Conservation (phyloP, 2,888 invertebrate genomes). For the Agriotes lineatus region DNA sequence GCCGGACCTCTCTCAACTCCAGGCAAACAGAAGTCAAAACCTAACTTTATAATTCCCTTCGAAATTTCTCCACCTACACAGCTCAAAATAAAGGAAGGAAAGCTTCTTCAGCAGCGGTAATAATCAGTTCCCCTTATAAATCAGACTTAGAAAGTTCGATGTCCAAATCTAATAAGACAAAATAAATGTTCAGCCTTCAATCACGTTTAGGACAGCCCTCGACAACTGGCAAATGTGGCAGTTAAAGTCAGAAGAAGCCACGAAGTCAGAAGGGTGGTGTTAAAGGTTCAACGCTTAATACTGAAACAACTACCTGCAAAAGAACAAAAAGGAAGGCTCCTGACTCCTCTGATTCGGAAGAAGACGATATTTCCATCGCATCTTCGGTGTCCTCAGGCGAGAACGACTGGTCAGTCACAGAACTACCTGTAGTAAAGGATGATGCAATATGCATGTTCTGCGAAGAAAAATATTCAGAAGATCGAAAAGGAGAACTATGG, state of each 20-base stretch:
- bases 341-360: background rate
- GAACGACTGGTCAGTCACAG: background rate
- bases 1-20: too few species aligned
- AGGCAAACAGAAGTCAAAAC: too few species aligned
- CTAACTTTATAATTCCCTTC: too few species aligned
- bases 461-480: too few species aligned
- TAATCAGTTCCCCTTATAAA: constrained; percentile 2
- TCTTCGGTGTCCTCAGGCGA: too few species aligned
- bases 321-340: background rate
- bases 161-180: background rate
- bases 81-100: background rate
- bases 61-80: too few species aligned
- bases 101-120: constrained; percentile 1
- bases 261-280: background rate
- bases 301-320: background rate
- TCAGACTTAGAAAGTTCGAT: background rate
- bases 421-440: too few species aligned
- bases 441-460: too few species aligned
- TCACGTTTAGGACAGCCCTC: background rate
- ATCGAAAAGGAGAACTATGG: too few species aligned
- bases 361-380: too few species aligned
- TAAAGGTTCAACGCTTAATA: background rate
- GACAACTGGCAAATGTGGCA: constrained; percentile 2
- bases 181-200: background rate
- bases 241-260: background rate